Evolutionary conservation across 2,888 invertebrate genomes (phyloP), one percentile per base, ranked within the genome.

Genomic region (Athalia circularis): DNA sequence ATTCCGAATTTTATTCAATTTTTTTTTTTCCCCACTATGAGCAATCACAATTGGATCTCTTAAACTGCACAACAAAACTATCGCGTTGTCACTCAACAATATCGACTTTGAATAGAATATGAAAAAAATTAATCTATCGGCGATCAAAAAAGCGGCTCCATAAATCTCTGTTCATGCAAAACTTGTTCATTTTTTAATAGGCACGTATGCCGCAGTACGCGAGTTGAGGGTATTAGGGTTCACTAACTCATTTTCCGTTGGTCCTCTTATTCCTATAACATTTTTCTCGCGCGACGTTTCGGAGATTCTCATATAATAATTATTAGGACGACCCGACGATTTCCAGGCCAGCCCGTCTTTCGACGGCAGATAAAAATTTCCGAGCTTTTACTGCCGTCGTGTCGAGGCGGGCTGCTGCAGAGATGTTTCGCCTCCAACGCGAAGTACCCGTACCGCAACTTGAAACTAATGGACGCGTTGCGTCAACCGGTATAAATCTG

Each of bases 401-500:
- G 61, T 43, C 68, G 65, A 57, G 65, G 67, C 61, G 54, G 59
- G 59, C 67, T 72, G 68, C 74, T 65, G 78, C 77, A 77, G 77
- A 81, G 77, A 82, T 79, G 80, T 77, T 80, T 77, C 65, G 76
- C 62, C 75, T 52, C 48, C 29, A 50, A 48, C 61, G 59, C 62
- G 50, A 61, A 70, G 62, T 79, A 54, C 75, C 79, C 76, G 80
- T 74, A 29, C 29, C 29, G 29, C 29, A 29, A 29, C 29, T 79
- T 68, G 61, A 72, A 45, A 65, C 79, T 76, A 61, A 67, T 65
- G 59, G 59, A 61, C 76, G 68, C 50, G 77, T 62, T 62, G 75
- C 79, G 74, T 70, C 65, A 75, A 77, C 67, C 76, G 80, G 78
- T 80, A 79, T 82, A 81, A 82, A 82, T 82, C 81, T 79, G 70